Evolutionary conservation across 1,140 invertebrate species (phyloP).

Genomic region (Bathynomus jamesi): DNA sequence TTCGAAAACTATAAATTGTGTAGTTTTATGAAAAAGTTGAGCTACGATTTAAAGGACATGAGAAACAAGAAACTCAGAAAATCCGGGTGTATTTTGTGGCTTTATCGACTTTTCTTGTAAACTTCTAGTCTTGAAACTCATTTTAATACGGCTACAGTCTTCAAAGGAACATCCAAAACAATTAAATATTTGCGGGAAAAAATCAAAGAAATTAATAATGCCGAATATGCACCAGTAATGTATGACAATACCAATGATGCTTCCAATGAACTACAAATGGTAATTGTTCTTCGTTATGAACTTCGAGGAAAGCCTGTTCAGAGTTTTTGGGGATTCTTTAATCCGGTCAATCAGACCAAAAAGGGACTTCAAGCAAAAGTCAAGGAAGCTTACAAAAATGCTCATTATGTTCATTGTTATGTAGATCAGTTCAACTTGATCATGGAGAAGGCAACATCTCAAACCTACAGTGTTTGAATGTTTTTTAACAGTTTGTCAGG

Average conservation of each 20-base stretch:
- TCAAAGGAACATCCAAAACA: slow-evolving; percentile 40
- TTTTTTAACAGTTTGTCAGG: slow-evolving; percentile 27
- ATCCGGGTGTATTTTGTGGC: slow-evolving; percentile 4
- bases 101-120: slow-evolving; percentile 3
- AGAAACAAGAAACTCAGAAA: neutral
- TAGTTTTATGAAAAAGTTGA: slow-evolving; percentile 30
- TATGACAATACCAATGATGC: slow-evolving; percentile 17
- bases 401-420: slow-evolving; percentile 42
- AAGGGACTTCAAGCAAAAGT: slow-evolving; percentile 39
- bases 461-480: slow-evolving; percentile 18
- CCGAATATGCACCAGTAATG: slow-evolving; percentile 19
- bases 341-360: slow-evolving; percentile 11
- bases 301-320: slow-evolving; percentile 11
- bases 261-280: slow-evolving; percentile 11
- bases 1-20: slow-evolving; percentile 37
- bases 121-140: slow-evolving; percentile 15
- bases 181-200: slow-evolving; percentile 40
- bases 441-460: slow-evolving; percentile 38
- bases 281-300: slow-evolving; percentile 18
- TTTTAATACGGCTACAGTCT: slow-evolving; percentile 27
- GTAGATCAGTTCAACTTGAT: slow-evolving; percentile 42
- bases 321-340: slow-evolving; percentile 27
- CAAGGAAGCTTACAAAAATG: slow-evolving; percentile 39
- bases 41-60: neutral
- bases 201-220: slow-evolving; percentile 16